Evolutionary conservation across 1,140 invertebrate genomes (phyloP), one percentile per base, ranked within the genome.

Genomic region (Caenorhabditis brenneri): DNA sequence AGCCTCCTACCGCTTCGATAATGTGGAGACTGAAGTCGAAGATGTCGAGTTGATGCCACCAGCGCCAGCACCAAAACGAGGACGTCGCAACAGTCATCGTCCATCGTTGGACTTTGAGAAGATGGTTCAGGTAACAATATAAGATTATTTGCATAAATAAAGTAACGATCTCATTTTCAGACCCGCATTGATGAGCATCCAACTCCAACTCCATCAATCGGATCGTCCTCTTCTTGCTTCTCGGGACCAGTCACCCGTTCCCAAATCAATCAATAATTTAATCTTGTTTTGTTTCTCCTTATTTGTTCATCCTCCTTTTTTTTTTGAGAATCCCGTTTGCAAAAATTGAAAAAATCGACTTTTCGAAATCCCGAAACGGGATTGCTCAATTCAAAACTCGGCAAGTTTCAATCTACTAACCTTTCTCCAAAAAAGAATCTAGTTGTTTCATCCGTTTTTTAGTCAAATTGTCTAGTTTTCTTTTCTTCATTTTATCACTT

Each of bases 91-190:
- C n/a, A 53, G 48, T 36, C 51, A 58, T 51, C 48, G 79, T 36
- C 79, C 79, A n/a, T 80, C 48, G 22, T 16, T 80, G 29, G 79
- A 80, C 16, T 80, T 80, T 24, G 79, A 80, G 48, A 80, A 80
- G 22, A 80, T 80, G 79, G 51, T 53, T 31, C 46, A 80, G 48
- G 79, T 80, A 24, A 39, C 22, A 9, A 46, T 16, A 16, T 16
- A 0, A 0, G 48, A 12, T 6, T 12, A 42, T 51, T n/a, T n/a
- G n/a, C 5, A 4, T n/a, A 19, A 15, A 19, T n/a, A 51, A 19
- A 51, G n/a, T 4, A n/a, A 15, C 15, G 48, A 51, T 15, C 15
- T 51, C 48, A 46, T 65, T 42, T 74, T 24, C 65, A 74, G 65
- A 74, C 65, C 4, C 65, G 65, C n/a, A 74, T 74, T 19, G 65